phyloP scores from a whole-genome alignment of 2,797 vertebrate genomes.

The Smutsia gigantea region DNA sequence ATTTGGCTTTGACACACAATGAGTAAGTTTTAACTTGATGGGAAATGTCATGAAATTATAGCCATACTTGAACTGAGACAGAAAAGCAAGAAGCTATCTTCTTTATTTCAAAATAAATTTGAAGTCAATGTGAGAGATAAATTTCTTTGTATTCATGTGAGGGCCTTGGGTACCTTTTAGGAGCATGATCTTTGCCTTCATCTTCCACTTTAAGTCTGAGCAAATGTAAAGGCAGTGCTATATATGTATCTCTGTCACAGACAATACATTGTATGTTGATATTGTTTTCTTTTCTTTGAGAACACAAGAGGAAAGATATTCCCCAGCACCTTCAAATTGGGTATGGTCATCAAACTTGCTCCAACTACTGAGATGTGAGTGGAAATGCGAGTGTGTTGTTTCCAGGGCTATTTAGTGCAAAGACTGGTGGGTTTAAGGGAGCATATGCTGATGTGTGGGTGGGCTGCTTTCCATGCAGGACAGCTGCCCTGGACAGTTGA shows the following conservation, averaged over 20 bases:
- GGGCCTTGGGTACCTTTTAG: neutral
- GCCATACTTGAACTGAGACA: neutral
- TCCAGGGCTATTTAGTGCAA: neutral
- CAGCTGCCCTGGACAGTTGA: neutral
- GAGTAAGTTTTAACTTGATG: neutral
- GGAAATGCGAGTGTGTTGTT: neutral
- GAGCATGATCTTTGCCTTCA: neutral
- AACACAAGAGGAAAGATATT: neutral
- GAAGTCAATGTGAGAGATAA: neutral
- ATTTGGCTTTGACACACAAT: neutral
- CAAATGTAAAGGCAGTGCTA: neutral
- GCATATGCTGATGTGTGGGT: too few species aligned
- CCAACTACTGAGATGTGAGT: neutral
- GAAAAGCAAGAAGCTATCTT: neutral
- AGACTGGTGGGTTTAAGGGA: neutral
- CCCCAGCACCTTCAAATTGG: neutral
- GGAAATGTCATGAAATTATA: neutral
- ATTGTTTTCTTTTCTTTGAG: neutral
- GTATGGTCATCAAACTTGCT: neutral
- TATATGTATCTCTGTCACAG: neutral
- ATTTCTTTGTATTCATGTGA: neutral
- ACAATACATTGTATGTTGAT: neutral
- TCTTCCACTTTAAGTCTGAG: neutral
- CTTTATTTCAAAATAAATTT: conserved; percentile 38
- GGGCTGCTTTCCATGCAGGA: neutral